Evolutionary conservation across 2,113 vertebrate genomes (phyloP), one percentile per base, ranked within the genome.

Genomic region (Morone saxatilis): DNA sequence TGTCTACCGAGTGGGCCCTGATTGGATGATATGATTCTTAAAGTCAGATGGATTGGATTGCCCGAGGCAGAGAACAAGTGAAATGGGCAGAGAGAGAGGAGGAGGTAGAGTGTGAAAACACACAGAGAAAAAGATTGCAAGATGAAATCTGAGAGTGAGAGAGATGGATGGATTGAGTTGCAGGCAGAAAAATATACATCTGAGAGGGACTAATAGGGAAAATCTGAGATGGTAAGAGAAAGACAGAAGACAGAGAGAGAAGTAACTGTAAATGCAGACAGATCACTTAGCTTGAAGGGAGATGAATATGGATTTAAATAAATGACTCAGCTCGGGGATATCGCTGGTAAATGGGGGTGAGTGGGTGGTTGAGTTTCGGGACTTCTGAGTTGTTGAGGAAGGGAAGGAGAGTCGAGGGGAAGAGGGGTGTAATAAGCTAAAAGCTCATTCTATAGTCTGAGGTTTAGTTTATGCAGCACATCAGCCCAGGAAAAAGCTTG

Each of bases 21-120:
- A 94, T 94, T 94, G 92, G 93, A 91, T 93, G 89, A 93, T 90
- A 57, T 84, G 86, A 91, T 93, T 92, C 81, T 57, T 84, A 84
- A 88, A 93, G 91, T 90, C 90, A 90, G 93, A 94, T 94, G 91
- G 92, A 93, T 94, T 87, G 86, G 78, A 86, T 92, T 51, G 88
- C 90, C 86, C 1, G 22, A 61, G 89, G 92, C 91, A 67, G 63
- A 50, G 74, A 88, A 86, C 77, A 82, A 85, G 83, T 73, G 70
- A 59, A 81, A 84, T 71, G 63, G 70, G 78, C 56, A 56, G 41
- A 61, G 65, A 47, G 57, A 40, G 73, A 85, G 76, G 69, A 40
- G 72, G 71, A 53, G 47, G 71, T 60, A 75, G 48, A 69, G 77
- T 71, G 91, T 31, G 31, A 31, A 74, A 85, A 71, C 53, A 73